Conservation (phyloP, 2,888 invertebrate genomes). For the Cantharis rufa region DNA sequence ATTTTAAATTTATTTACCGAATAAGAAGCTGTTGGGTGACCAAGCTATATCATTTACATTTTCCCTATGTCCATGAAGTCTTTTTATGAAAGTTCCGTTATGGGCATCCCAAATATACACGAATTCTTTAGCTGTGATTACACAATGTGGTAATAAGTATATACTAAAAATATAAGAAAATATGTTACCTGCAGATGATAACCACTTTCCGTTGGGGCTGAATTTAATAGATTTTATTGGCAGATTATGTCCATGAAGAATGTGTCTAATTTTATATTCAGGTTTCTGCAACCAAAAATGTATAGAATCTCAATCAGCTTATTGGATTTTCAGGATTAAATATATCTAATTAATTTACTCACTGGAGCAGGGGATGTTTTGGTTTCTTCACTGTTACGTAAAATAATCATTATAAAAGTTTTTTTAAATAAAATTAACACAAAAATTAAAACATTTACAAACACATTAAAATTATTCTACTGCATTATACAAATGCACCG, state of each 20-base stretch:
- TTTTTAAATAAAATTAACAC: neutral
- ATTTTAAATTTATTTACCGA: neutral
- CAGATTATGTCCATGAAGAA: neutral
- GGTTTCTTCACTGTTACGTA: neutral
- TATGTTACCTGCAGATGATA: neutral
- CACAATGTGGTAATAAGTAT: neutral
- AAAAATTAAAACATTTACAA: neutral
- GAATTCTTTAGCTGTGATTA: neutral
- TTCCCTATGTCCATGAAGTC: neutral
- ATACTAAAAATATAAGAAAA: neutral
- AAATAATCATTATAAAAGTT: neutral
- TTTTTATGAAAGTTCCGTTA: neutral
- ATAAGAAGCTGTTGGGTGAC: neutral
- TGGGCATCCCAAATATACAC: neutral
- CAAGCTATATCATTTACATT: neutral
- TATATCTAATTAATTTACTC: neutral
- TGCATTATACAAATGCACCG: neutral
- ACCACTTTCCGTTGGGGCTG: neutral
- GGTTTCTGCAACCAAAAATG: neutral
- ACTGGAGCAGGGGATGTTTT: neutral
- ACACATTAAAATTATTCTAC: neutral
- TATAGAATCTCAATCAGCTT: neutral
- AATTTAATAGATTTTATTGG: neutral
- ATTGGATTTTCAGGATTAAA: neutral
- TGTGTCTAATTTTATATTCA: neutral